Base-by-base conservation (phyloP, 2,797 vertebrate genomes). In the Betta splendens region DNA sequence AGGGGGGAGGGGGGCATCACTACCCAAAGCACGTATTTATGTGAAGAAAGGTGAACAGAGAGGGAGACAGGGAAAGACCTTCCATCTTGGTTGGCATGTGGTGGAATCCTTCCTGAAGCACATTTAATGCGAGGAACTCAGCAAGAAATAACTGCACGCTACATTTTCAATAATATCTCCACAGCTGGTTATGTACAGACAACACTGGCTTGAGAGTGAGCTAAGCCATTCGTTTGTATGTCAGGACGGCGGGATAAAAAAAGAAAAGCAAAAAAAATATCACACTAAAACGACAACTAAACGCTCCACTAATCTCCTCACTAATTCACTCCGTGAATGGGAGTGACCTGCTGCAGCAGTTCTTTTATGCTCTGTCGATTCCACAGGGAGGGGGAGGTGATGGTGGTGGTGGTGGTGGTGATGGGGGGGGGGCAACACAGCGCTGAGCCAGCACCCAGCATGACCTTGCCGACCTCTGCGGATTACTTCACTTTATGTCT, bases 261-360 rank as follows among this genome's bases (percentile, higher is more conserved):
- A 25, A 15, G 10, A 35, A 8, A 44, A 46, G 15, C 17, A 39
- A 18, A 51, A 22, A 60, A 39, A 65, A 64, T 70, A 64, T 51
- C 20, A 48, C 36, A 44, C 64, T 75, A 73, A 83, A 81, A 67
- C 58, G 62, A 51, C 17, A 16, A 78, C 76, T 50, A 81, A 76
- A 89, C 60, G 61, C 79, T 76, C 42, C 42, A 64, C 86, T 92
- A 93, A 94, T 93, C 93, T 91, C 0, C n/a, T n/a, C n/a, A n/a
- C n/a, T n/a, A n/a, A n/a, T n/a, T n/a, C n/a, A n/a, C n/a, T 0
- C 58, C 2, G 64, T 89, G 88, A 92, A 92, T 80, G 89, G 89
- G 89, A 91, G 88, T 75, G 72, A 78, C 88, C 84, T 81, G 74
- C 67, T 65, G 43, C 80, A 90, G 89, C 89, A 89, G 35, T 81